Evolutionary conservation across 2,888 invertebrate species (phyloP).

Genomic region (Teleogryllus oceanicus): DNA sequence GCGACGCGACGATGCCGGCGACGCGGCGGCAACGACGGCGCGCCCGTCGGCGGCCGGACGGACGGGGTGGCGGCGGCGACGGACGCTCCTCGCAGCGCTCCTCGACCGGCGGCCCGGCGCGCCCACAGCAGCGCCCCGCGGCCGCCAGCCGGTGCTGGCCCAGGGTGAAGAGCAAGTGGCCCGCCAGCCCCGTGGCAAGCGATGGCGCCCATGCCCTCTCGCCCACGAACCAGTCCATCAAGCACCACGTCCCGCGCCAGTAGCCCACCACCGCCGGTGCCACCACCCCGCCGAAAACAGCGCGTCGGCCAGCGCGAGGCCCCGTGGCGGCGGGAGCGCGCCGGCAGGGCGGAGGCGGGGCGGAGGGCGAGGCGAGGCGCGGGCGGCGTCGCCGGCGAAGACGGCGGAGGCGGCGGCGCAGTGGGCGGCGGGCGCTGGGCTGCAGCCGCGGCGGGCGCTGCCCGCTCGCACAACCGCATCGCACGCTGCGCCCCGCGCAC

Average conservation of each 20-base stretch:
- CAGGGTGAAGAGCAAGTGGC: conserved; percentile 66
- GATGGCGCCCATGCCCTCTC: neutral
- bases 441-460: too few relatives aligned
- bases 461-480: too few relatives aligned
- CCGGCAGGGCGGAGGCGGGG: neutral
- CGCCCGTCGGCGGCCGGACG: conserved; percentile 74
- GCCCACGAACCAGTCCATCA: conserved; percentile 69
- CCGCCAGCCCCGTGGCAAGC: conserved; percentile 41
- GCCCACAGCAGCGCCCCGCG: conserved; percentile 42
- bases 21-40: conserved; percentile 55
- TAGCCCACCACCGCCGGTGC: conserved; percentile 80
- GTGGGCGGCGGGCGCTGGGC: too few relatives aligned
- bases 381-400: too few relatives aligned
- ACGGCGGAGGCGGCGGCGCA: too few relatives aligned
- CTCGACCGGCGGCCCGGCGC: conserved; percentile 41
- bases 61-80: too few relatives aligned
- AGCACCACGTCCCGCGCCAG: conserved; percentile 83
- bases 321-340: conserved; percentile 3
- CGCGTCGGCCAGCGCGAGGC: conserved; percentile 68
- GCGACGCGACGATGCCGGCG: conserved; percentile 65
- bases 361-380: too few relatives aligned
- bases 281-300: conserved; percentile 67
- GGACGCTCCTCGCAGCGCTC: conserved; percentile 52
- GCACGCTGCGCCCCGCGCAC: too few relatives aligned
- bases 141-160: conserved; percentile 57